These are phyloP conservation scores for Gymnodraco acuticeps DNA, from an alignment of 2,797 vertebrate genomes.

Conservation along the genomic window DNA sequence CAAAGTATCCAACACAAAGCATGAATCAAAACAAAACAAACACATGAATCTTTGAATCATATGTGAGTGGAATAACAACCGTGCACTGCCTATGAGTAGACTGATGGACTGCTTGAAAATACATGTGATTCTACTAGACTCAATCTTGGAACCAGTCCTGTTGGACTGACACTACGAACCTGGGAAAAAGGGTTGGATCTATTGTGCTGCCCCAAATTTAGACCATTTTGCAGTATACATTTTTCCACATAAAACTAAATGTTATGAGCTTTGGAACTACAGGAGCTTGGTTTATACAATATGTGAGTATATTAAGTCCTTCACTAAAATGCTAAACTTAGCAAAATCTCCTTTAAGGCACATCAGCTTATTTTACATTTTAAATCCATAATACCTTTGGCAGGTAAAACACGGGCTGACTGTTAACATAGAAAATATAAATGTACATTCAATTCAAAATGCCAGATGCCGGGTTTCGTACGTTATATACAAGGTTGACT, in stretches of 20 bases:
- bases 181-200: slow-evolving; percentile 15
- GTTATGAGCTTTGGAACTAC: neutral
- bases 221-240: slow-evolving; percentile 13
- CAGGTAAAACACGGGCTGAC: slow-evolving; percentile 21
- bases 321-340: neutral
- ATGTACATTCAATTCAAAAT: slow-evolving; percentile 16
- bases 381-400: slow-evolving; percentile 25
- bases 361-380: slow-evolving; percentile 8
- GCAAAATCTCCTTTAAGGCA: slow-evolving; percentile 2
- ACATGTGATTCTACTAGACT: slow-evolving; percentile 55
- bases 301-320: slow-evolving; percentile 25
- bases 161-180: slow-evolving; percentile 33
- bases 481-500: neutral
- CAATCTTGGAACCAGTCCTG: slow-evolving; percentile 32
- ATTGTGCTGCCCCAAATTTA: neutral
- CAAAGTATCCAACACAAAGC: slow-evolving; percentile 49
- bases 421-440: slow-evolving; percentile 16
- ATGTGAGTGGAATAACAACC: slow-evolving; percentile 59
- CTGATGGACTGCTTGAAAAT: slow-evolving; percentile 60
- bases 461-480: slow-evolving; percentile 17
- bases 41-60: slow-evolving; percentile 48
- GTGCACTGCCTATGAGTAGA: slow-evolving; percentile 15
- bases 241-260: neutral
- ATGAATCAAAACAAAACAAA: too few relatives aligned
- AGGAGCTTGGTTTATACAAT: slow-evolving; percentile 18